Evolutionary conservation across 2,113 vertebrate genomes (phyloP).

Genomic region (Donacobius atricapilla): DNA sequence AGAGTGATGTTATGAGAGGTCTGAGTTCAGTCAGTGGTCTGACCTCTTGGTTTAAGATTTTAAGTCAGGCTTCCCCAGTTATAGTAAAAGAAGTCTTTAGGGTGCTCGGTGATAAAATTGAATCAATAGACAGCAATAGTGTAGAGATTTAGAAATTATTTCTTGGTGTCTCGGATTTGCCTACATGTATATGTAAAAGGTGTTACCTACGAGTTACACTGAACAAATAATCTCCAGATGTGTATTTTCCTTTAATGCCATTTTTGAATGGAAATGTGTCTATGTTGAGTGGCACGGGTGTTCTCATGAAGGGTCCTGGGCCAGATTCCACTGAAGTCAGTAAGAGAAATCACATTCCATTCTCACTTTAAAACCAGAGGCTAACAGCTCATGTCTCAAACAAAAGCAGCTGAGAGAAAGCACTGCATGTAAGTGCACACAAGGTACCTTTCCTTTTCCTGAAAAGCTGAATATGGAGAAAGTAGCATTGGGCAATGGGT

Average conservation of each 20-base stretch:
- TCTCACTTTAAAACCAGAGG: neutral
- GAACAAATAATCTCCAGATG: neutral
- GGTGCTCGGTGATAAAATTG: neutral
- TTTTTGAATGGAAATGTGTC: neutral
- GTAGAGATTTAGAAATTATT: neutral
- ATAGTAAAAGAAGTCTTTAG: neutral
- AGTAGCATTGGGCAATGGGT: neutral
- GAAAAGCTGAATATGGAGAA: constrained; percentile 6
- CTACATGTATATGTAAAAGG: neutral
- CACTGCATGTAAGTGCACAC: neutral
- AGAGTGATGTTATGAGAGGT: neutral
- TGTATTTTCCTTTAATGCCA: neutral
- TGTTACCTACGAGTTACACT: neutral
- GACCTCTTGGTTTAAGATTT: neutral
- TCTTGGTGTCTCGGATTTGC: neutral
- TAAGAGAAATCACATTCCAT: neutral
- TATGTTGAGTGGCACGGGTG: neutral
- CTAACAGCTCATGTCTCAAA: neutral
- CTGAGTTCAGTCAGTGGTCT: neutral
- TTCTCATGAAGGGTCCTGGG: neutral
- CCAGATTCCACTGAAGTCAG: neutral
- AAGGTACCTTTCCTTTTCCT: neutral
- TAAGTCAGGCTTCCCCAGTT: neutral
- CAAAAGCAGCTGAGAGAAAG: neutral
- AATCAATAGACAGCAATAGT: neutral